Percentiles rank a stretch among this genome's conserved stretches.
Evolutionary conservation across 2,797 vertebrate species (phyloP).

Genomic region (Siniperca obscura): DNA sequence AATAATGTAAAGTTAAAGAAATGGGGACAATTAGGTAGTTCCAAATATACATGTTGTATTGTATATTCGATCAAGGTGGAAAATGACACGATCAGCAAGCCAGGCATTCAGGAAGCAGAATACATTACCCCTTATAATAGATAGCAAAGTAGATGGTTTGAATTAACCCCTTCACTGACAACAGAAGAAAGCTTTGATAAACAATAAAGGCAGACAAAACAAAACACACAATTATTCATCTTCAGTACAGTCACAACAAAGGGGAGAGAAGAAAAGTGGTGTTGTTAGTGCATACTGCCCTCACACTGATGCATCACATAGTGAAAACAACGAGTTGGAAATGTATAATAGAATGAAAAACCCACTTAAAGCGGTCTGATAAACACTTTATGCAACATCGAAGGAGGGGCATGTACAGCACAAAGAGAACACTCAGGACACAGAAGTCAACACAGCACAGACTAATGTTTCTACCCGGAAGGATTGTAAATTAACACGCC

Average conservation of each 20-base stretch:
- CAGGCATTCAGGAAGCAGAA: constrained; percentile 81
- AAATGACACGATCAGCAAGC: constrained; percentile 80
- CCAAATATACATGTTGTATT: constrained; percentile 81
- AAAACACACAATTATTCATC: constrained; percentile 80
- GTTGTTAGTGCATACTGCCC: constrained; percentile 58
- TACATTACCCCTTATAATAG: constrained; percentile 85
- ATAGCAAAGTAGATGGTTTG: constrained; percentile 82
- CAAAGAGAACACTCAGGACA: constrained; percentile 34
- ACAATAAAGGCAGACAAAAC: constrained; percentile 81
- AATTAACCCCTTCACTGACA: constrained; percentile 83
- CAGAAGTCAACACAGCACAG: constrained; percentile 35
- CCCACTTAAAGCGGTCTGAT: constrained; percentile 39
- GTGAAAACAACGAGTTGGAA: constrained; percentile 41
- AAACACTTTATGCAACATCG: constrained; percentile 39
- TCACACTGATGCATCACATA: constrained; percentile 55
- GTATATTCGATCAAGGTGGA: constrained; percentile 81
- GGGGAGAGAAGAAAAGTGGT: constrained; percentile 58
- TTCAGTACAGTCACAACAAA: constrained; percentile 67
- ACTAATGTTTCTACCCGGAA: constrained; percentile 26
- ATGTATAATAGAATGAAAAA: constrained; percentile 45
- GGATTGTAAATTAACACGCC: constrained; percentile 16
- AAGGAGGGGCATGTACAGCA: constrained; percentile 33
- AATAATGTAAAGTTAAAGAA: constrained; percentile 59
- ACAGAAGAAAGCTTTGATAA: constrained; percentile 79
- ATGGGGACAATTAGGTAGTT: constrained; percentile 41